Base-by-base conservation (phyloP, 2,113 vertebrate species). In the Phyllopteryx taeniolatus region DNA sequence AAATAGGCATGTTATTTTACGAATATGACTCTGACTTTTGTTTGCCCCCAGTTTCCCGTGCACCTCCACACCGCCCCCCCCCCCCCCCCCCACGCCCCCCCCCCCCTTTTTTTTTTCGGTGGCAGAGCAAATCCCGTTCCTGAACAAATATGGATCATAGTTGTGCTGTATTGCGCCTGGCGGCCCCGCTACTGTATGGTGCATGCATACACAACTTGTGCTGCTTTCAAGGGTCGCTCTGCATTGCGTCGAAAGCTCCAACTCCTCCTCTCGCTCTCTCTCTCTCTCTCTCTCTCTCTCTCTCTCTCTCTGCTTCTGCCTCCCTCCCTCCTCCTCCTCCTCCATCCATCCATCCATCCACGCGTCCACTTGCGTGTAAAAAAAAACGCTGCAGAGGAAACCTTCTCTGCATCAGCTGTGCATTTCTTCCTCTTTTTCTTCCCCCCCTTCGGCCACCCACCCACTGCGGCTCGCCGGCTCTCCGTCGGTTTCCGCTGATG, bases 401-500 rank as follows among this genome's bases (percentile, higher is more conserved):
- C 72, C 74, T 56, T 70, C 43, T 47, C 46, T 4, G 69, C 66
- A 62, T 63, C 72, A 73, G 68, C 81, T 72, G 20, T 76, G 67
- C 59, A 20, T 67, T 77, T 66, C 31, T 2, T 44, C 42, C 42
- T 71, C 39, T 43, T 57, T 72, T 56, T 60, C 22, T 15, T 67
- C 71, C 74, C 57, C 71, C 71, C 72, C 73, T 35, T 82, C 90
- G 86, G 91, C 91, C 90, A 92, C 88, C 86, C 9, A 12, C 22
- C 12, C 12, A 12, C n/a, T 22, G 11, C n/a, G 2, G 1, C 54
- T 22, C 10, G n/a, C n/a, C 7, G 81, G 81, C 91, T 90, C 90
- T 61, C 59, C 31, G 82, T 73, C 49, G 83, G 92, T 95, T 96
- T 96, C 89, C 95, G 96, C 96, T 98, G 96, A 97, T 93, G 94